Conservation (phyloP, 2,888 invertebrate species). For the Chromoteleia sp. region DNA sequence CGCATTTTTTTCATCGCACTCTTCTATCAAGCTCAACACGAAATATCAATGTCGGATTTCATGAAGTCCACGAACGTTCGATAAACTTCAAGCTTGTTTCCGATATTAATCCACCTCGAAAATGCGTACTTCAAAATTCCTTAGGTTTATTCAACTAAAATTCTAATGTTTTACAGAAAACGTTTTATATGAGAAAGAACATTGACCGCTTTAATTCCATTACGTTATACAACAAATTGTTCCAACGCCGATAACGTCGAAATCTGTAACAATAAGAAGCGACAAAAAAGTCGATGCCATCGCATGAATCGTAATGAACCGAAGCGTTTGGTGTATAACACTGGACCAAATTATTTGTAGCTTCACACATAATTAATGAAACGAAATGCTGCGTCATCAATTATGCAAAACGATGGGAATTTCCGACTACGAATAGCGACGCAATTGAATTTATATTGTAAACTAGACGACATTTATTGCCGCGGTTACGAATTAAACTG, state of each 20-base stretch:
- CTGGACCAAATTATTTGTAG: too few species aligned
- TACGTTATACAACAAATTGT: not conserved
- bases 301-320: not conserved
- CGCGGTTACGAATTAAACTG: not conserved
- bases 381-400: constrained; percentile 2
- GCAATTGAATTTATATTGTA: constrained; percentile 3
- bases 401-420: not conserved
- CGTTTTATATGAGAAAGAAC: too few species aligned
- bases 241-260: not conserved
- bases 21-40: too few species aligned
- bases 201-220: too few species aligned
- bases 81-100: too few species aligned
- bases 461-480: not conserved
- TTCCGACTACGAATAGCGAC: not conserved
- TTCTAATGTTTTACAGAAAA: too few species aligned
- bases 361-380: not conserved
- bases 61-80: too few species aligned
- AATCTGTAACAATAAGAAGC: not conserved
- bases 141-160: too few species aligned
- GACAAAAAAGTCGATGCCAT: not conserved
- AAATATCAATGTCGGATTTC: too few species aligned
- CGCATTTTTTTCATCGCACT: too few species aligned
- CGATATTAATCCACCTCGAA: too few species aligned
- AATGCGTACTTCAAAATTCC: too few species aligned
- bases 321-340: not conserved